Evolutionary conservation across 2,888 invertebrate species (phyloP), one percentile per base, ranked within the genome.

Genomic region (Euspilapteryx auroguttella): DNA sequence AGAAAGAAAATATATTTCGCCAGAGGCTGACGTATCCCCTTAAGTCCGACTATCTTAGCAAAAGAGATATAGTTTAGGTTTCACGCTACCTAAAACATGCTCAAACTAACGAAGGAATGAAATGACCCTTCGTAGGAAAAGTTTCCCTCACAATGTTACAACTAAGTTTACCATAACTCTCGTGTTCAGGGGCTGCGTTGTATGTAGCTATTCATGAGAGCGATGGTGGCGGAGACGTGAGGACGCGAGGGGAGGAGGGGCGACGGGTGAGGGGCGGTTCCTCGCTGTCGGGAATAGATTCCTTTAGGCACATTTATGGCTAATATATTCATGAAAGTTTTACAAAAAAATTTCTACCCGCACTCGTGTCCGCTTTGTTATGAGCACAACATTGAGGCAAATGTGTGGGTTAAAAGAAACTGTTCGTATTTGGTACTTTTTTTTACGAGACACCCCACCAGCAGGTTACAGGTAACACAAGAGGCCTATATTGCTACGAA

Each of bases 261-360:
- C 34, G 41, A 40, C 40, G 39, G 39, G 37, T 36, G 41, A 39
- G 40, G 44, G 34, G 24, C 14, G 39, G 39, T 38, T 42, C 50
- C 41, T 57, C 48, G 48, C 53, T 46, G 55, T 49, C 45, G 53
- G 53, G 55, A 62, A 66, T 71, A 66, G 61, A 65, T 69, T 68
- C 55, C 58, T 63, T 66, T 64, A 69, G 61, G 66, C 69, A 66
- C 66, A 66, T 71, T 75, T 73, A 73, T 71, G 58, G 71, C 69
- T 76, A 75, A 76, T 71, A 71, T 75, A 76, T 76, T 76, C 75
- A 75, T 76, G 71, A 65, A 73, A 66, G 53, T 66, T 66, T 61
- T 59, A 57, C 59, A 63, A 66, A 68, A 69, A 66, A 63, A 65
- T 69, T 62, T 53, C 49, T 49, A 54, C 55, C 53, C 52, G 49